Conservation (phyloP, 2,888 invertebrate species). For the Neoaliturus tenellus region DNA sequence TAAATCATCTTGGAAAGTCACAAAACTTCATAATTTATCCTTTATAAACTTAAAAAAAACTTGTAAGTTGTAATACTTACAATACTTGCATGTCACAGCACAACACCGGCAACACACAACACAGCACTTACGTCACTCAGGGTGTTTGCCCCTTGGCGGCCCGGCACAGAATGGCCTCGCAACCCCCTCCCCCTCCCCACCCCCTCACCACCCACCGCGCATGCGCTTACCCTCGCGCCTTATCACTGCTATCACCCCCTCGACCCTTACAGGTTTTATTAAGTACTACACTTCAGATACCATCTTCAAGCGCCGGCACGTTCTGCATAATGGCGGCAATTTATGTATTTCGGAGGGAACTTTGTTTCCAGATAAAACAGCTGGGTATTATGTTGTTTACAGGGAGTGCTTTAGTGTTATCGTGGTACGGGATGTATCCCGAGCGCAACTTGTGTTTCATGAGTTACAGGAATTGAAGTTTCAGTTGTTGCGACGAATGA, state of each 20-base stretch:
- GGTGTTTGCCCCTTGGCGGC: background rate
- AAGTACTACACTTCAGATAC: slow-evolving; percentile 50
- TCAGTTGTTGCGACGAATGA: no score
- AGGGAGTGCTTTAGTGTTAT: background rate
- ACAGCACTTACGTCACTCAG: slow-evolving; percentile 21
- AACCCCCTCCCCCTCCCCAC: background rate
- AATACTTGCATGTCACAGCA: background rate
- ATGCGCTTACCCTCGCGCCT: slow-evolving; percentile 1
- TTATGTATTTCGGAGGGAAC: slow-evolving; percentile 41
- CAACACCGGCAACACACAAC: background rate
- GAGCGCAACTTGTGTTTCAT: background rate
- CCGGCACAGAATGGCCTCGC: background rate
- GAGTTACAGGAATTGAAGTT: no score
- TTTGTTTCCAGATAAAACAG: slow-evolving; percentile 41
- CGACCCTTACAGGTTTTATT: slow-evolving; percentile 40
- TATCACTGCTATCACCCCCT: slow-evolving; percentile 39
- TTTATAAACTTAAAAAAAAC: no score
- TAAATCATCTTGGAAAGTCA: no score
- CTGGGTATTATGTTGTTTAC: slow-evolving; percentile 44
- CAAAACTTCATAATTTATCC: no score
- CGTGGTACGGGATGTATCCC: no score
- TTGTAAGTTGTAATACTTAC: no score
- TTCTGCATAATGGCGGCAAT: slow-evolving; percentile 51
- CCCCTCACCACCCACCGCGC: background rate
- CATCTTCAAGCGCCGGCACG: slow-evolving; percentile 47